A percentile compares a stretch with the other conserved stretches of the same genome.
These are phyloP conservation scores for Thunnus maccoyii DNA, from an alignment of 2,113 vertebrate genomes.

Conservation along the genomic window DNA sequence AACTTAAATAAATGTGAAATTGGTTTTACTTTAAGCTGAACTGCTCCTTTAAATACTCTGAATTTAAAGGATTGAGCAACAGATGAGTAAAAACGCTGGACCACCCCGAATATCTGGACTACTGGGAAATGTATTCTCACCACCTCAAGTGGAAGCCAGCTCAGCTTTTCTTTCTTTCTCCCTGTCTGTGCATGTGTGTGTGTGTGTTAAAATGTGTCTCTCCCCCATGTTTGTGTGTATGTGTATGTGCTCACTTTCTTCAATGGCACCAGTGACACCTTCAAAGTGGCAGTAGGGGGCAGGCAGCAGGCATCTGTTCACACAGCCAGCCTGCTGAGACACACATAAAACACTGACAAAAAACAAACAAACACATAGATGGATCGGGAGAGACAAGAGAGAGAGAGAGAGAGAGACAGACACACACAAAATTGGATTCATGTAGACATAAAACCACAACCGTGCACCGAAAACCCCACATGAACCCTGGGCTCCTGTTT, in stretches of 20 bases:
- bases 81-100: not conserved
- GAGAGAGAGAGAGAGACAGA: not conserved
- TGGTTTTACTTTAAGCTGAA: not conserved
- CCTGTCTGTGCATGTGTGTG: not conserved
- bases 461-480: not conserved
- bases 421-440: conserved; percentile 8
- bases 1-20: too few relatives aligned
- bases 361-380: too few relatives aligned
- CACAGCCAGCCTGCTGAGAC: conserved; percentile 31
- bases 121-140: conserved; percentile 3
- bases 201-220: conserved; percentile 1
- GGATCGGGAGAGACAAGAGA: too few relatives aligned
- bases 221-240: too few relatives aligned
- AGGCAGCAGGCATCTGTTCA: conserved; percentile 41
- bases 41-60: not conserved
- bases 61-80: not conserved
- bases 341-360: conserved; percentile 1
- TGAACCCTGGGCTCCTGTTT: conserved; percentile 16
- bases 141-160: not conserved
- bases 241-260: not conserved
- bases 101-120: conserved; percentile 15
- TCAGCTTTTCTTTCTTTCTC: not conserved
- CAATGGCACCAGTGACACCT: not conserved
- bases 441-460: not conserved
- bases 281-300: conserved; percentile 29